phyloP scores from a whole-genome alignment of 2,888 invertebrate species.

The Drosophila nigricruria region DNA sequence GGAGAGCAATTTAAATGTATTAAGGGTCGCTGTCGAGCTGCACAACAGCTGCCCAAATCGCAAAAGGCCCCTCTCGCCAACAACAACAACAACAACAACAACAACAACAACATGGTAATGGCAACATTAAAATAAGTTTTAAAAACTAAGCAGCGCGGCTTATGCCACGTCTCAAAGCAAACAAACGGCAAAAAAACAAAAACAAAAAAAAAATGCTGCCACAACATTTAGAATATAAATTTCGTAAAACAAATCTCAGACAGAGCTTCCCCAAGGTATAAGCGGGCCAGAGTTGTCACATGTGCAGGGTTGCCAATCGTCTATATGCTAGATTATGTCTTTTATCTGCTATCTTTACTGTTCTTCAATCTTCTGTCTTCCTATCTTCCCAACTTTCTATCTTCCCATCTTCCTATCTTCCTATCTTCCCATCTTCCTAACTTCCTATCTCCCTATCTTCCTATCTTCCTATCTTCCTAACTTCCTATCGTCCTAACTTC shows the following conservation, averaged over 20 bases:
- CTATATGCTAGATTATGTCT: neutral
- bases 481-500: neutral
- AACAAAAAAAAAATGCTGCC: constrained; percentile 9
- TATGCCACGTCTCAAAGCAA: constrained; percentile 46
- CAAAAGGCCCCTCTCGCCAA: constrained; percentile 38
- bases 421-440: too few relatives aligned
- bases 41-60: constrained; percentile 52
- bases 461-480: neutral
- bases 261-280: constrained; percentile 55
- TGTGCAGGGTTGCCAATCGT: neutral
- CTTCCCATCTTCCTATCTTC: neutral
- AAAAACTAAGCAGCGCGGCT: constrained; percentile 64
- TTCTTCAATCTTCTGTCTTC: neutral
- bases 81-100: constrained; percentile 23
- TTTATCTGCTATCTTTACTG: neutral
- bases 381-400: neutral
- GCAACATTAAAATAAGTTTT: constrained; percentile 67
- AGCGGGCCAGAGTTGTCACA: constrained; percentile 17
- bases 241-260: constrained; percentile 65
- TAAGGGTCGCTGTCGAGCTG: constrained; percentile 46
- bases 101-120: constrained; percentile 40
- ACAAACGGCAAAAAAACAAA: constrained; percentile 24
- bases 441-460: too few relatives aligned
- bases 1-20: constrained; percentile 65
- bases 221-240: constrained; percentile 67